These are phyloP conservation scores for Tachina fera DNA, from an alignment of 2,888 invertebrate genomes.

Conservation along the genomic window DNA sequence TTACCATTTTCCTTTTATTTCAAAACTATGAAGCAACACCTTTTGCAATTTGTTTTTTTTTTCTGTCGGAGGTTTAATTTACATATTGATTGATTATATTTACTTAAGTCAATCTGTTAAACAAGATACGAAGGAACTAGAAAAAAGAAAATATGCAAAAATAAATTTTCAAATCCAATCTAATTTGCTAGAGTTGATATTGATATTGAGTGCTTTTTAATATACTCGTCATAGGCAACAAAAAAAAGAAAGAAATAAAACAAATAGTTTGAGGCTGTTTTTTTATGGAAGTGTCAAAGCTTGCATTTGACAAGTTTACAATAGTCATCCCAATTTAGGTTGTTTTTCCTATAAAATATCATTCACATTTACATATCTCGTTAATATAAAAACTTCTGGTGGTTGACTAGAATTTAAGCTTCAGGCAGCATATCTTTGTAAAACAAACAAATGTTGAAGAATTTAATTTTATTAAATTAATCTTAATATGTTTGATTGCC, in stretches of 20 bases:
- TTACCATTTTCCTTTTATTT: neutral
- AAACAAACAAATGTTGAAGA: neutral
- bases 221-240: neutral
- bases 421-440: neutral
- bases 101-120: slow-evolving; percentile 41
- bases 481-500: no score
- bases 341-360: neutral
- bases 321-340: slow-evolving; percentile 1
- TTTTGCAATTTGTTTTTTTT: slow-evolving; percentile 21
- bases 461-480: no score
- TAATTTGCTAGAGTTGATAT: slow-evolving; percentile 25
- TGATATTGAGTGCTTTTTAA: slow-evolving; percentile 16
- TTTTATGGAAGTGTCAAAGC: slow-evolving; percentile 12
- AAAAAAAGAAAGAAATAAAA: neutral
- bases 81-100: slow-evolving; percentile 76
- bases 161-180: neutral
- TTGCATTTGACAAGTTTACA: slow-evolving; percentile 39
- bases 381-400: neutral
- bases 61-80: slow-evolving; percentile 68
- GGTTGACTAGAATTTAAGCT: neutral
- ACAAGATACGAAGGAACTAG: slow-evolving; percentile 11
- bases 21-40: slow-evolving; percentile 3
- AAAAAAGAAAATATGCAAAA: slow-evolving; percentile 5
- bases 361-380: neutral
- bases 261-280: neutral